Base-by-base conservation (phyloP, 2,888 invertebrate genomes). In the Aradus depressus region DNA sequence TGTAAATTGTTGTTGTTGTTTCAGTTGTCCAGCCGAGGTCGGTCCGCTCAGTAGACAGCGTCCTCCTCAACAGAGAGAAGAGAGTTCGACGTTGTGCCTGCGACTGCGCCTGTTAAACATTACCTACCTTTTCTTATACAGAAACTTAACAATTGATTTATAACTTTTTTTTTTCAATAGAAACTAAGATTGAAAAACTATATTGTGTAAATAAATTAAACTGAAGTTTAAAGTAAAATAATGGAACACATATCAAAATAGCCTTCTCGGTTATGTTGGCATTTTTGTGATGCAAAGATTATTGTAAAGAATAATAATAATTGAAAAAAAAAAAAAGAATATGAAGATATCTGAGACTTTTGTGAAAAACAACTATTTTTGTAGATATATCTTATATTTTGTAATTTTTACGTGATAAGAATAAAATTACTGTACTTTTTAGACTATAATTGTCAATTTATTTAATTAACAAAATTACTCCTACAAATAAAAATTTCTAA, bases 11-110 rank as follows among this genome's bases (percentile, higher is more conserved):
- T 26, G 59, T 61, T 60, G 62, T 71, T 72, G 35, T 65, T 62
- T 10, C 73, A 88, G 87, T 79, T 66, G 80, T 88, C 64, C 87
- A 87, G 67, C 87, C 87, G 52, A 80, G 87, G 64, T 81, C 81
- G 54, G 75, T 80, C 57, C 81, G 81, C 62, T 79, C 76, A 64
- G 73, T 75, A 19, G 75, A 76, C 53, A 59, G 64, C 70, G 63
- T 66, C 66, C 67, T 67, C 61, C 72, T n/a, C n/a, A n/a, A 72
- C 59, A 72, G 71, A 49, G 75, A 77, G 62, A 80, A 81, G 67
- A 77, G 81, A 63, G 76, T 80, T 32, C 81, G 81, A 68, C 78
- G 82, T 64, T 84, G 81, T 70, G 76, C 81, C 59, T 85, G 85
- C 71, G 76, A 79, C 69, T 85, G 85, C 73, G 76, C 74, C 44